Evolutionary conservation across 53 echinoderm and acorn worm species (phyloP), one percentile per base, ranked within the genome.

Genomic region (Henricia sp.): DNA sequence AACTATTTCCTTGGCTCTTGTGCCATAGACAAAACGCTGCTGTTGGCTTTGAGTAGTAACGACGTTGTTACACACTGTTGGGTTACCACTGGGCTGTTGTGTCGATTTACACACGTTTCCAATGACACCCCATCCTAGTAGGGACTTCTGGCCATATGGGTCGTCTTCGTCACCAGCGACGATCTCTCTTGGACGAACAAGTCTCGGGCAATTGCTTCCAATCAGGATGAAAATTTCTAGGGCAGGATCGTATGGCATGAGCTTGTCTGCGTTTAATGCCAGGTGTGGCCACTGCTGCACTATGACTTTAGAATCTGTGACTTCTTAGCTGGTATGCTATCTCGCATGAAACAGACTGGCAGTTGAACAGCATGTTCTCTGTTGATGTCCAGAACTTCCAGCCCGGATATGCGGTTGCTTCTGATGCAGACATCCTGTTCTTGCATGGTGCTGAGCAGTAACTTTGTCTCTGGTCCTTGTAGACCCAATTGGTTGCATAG

Each of bases 241-340:
- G 59, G 27, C 30, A 4, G 59, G 30, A 30, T 78, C 42, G 42
- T 59, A 59, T 3, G 59, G 59, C 59, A 59, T 59, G 4, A 59
- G 26, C 29, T 28, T 59, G 25, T 59, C 59, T 25, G 59, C 29
- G 20, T 28, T 13, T 2, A 2, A 59, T 20, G 25, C 16, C 4
- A 59, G 59, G 13, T 59, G 59, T 4, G 26, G 26, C 89, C 89
- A 86, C 3, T 75, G 52, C 9, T 72, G 85, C n/a, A 85, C 76
- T 0, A 67, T 27, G 75, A 59, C 57, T 85, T 86, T 11, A 88
- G 89, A 30, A 92, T 92, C 38, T 92, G 93, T 4, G 89, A 74
- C 16, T 51, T 25, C 35, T 42, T 74, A 8, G 82, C 76, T 11
- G 89, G 86, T 26, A 89, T 58, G 30, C 26, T 19, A 1, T 83